phyloP scores from a whole-genome alignment of 2,113 vertebrate genomes.

The Protomyctophum bolini region DNA sequence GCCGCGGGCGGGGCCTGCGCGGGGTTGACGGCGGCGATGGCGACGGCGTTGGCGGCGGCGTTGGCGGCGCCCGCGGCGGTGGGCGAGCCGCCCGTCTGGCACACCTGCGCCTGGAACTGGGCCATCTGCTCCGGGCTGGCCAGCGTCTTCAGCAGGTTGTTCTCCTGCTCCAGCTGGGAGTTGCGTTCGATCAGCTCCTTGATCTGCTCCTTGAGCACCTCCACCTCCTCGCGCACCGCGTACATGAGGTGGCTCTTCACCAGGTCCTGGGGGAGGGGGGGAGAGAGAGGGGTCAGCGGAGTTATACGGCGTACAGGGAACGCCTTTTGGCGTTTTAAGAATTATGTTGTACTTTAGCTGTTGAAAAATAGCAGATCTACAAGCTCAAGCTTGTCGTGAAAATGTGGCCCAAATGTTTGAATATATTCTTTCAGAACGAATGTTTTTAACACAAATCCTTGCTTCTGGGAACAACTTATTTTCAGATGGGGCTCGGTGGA shows the following conservation, averaged over 20 bases:
- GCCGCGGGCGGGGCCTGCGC: conserved; percentile 21
- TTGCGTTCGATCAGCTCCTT: conserved; percentile 98
- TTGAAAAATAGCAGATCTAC: too few species aligned
- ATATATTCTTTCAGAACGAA: too few species aligned
- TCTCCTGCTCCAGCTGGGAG: conserved; percentile 96
- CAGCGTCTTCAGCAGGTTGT: conserved; percentile 93
- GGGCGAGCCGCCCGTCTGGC: conserved; percentile 86
- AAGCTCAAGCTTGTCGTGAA: too few species aligned
- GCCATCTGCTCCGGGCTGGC: conserved; percentile 97
- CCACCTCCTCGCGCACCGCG: conserved; percentile 92
- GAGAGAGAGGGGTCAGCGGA: conserved; percentile 33
- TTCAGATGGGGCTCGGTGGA: too few species aligned
- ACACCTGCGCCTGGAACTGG: conserved; percentile 94
- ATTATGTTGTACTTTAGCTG: too few species aligned
- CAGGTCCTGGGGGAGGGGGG: conserved; percentile 68
- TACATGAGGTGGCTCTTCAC: conserved; percentile 98
- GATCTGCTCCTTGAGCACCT: conserved; percentile 90
- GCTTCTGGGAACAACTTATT: too few species aligned
- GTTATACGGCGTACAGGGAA: too few species aligned
- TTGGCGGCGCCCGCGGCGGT: conserved; percentile 80
- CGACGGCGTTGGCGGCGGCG: conserved; percentile 70
- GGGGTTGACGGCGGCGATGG: conserved; percentile 76
- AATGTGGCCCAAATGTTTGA: too few species aligned
- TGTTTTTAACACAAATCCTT: too few species aligned
- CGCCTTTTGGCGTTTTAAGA: too few species aligned